Conservation (phyloP, 2,113 vertebrate genomes). For the Scopus umbretta region DNA sequence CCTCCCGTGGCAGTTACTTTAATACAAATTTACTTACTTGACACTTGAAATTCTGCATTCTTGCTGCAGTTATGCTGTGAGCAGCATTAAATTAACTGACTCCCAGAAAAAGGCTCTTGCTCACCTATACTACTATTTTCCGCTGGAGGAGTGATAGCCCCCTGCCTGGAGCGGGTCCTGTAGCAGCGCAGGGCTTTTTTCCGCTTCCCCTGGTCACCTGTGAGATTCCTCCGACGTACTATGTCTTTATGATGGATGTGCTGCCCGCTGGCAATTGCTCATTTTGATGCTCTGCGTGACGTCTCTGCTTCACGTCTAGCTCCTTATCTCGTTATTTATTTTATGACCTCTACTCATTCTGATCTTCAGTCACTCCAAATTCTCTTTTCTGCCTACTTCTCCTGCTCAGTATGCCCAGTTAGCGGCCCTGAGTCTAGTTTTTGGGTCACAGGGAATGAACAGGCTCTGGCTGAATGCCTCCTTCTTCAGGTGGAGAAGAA, state of each 20-base stretch:
- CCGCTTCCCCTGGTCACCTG: background rate
- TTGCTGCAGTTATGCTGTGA: conserved; percentile 19
- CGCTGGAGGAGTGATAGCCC: background rate
- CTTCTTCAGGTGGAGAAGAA: background rate
- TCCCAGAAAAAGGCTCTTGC: background rate
- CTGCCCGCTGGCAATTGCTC: background rate
- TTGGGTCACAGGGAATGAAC: background rate
- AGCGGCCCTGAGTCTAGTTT: background rate
- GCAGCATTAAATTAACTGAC: conserved; percentile 7
- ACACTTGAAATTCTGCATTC: conserved; percentile 35
- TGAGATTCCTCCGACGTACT: background rate
- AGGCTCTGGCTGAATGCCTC: background rate
- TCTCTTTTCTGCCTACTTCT: conserved; percentile 1
- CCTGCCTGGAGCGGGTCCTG: background rate
- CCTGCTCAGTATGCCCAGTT: background rate
- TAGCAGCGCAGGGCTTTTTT: background rate
- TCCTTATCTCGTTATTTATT: conserved; percentile 29
- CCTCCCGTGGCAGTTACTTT: conserved; percentile 18
- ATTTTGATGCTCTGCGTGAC: background rate
- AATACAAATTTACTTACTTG: conserved; percentile 45
- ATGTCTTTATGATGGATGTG: background rate
- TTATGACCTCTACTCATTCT: background rate
- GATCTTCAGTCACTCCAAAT: background rate
- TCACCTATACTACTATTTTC: background rate
- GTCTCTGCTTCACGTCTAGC: background rate